Evolutionary conservation across 2,888 invertebrate species (phyloP).

Genomic region (Aleiodes alternator): DNA sequence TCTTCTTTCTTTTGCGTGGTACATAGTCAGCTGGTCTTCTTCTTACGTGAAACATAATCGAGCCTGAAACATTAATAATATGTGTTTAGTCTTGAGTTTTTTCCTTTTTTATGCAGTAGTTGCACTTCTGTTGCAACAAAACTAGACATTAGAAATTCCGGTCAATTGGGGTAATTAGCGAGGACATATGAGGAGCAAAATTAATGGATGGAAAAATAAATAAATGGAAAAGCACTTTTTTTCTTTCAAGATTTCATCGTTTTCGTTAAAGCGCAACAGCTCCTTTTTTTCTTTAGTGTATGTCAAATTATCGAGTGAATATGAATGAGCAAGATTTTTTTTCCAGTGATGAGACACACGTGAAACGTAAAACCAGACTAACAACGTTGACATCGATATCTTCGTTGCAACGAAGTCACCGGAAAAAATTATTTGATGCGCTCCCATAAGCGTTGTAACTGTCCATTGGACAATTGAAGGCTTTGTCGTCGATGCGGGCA

Average conservation of each 20-base stretch:
- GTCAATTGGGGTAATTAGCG: not conserved
- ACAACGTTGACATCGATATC: constrained; percentile 9
- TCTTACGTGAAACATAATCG: constrained; percentile 98
- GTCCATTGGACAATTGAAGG: constrained; percentile 29
- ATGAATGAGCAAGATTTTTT: constrained; percentile 8
- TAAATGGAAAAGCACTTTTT: not conserved
- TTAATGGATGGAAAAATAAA: not conserved
- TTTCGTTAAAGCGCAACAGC: not conserved
- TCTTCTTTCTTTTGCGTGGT: constrained; percentile 92
- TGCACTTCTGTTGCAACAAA: too few relatives aligned
- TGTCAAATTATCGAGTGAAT: too few relatives aligned
- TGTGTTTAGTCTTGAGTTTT: too few relatives aligned
- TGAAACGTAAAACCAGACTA: constrained; percentile 22
- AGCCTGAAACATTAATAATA: constrained; percentile 79
- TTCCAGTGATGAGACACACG: constrained; percentile 15
- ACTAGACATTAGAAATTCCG: too few relatives aligned
- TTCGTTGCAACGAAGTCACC: constrained; percentile 2
- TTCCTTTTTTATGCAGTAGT: too few relatives aligned
- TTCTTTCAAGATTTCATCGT: too few relatives aligned
- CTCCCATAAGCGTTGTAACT: constrained; percentile 48
- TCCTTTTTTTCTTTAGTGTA: too few relatives aligned
- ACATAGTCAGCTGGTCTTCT: constrained; percentile 93
- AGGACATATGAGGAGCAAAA: not conserved
- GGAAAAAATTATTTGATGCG: constrained; percentile 43
- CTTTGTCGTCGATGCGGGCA: constrained; percentile 20